A percentile compares a stretch with the other conserved stretches of the same genome.
Conservation (phyloP, 2,888 invertebrate genomes). For the Chrysopilus asiliformis region DNA sequence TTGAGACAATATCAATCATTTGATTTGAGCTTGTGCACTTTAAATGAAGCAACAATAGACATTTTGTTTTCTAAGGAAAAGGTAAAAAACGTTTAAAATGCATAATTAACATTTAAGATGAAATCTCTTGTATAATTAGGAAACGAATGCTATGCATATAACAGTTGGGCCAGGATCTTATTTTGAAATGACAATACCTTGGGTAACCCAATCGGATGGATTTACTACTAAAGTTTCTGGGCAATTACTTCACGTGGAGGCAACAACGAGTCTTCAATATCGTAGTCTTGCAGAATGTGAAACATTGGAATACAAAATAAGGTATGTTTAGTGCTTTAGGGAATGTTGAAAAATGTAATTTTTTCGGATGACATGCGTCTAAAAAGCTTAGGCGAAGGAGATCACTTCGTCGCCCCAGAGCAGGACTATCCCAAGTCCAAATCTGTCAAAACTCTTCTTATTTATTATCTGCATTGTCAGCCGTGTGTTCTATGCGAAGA, state of each 20-base stretch:
- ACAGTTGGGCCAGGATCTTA: slow-evolving; percentile 93
- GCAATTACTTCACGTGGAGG: slow-evolving; percentile 85
- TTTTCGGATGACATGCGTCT: no score
- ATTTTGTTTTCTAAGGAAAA: slow-evolving; percentile 83
- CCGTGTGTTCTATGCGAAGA: no score
- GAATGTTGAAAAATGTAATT: no score
- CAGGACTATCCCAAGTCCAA: no score
- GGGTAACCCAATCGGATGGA: slow-evolving; percentile 78
- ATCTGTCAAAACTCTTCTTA: no score
- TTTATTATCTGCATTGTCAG: no score
- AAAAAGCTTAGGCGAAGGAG: no score
- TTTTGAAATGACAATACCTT: slow-evolving; percentile 90
- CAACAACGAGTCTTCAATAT: slow-evolving; percentile 89
- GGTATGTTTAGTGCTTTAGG: slow-evolving; percentile 44
- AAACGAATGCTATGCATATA: slow-evolving; percentile 94
- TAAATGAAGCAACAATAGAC: slow-evolving; percentile 90
- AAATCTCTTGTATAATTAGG: slow-evolving; percentile 36
- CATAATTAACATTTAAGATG: background rate
- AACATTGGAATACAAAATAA: slow-evolving; percentile 81
- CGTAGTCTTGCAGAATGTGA: slow-evolving; percentile 88
- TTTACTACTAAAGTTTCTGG: slow-evolving; percentile 86
- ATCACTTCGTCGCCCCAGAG: no score
- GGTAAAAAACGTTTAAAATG: slow-evolving; percentile 26
- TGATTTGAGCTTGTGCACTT: slow-evolving; percentile 78
- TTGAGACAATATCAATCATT: slow-evolving; percentile 79